Evolutionary conservation across 1,140 invertebrate species (phyloP), one percentile per base, ranked within the genome.

Genomic region (Coelopa frigida): DNA sequence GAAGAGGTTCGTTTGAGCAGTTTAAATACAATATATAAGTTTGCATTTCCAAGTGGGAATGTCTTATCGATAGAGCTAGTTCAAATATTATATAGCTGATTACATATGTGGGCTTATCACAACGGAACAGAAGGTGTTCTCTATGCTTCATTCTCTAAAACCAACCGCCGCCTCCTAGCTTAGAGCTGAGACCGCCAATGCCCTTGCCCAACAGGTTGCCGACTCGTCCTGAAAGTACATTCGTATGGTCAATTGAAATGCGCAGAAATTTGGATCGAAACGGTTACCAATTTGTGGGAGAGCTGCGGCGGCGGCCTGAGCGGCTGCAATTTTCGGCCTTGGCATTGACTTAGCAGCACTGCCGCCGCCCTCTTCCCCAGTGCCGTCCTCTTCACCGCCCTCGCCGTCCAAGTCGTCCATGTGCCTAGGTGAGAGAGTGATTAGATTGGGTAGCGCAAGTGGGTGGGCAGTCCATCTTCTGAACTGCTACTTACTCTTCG

Each of bases 121-220:
- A n/a, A n/a, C n/a, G n/a, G n/a, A n/a, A n/a, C n/a, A n/a, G n/a
- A n/a, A n/a, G n/a, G n/a, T n/a, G n/a, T 38, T 38, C 18, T 15
- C n/a, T n/a, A n/a, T n/a, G n/a, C n/a, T n/a, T n/a, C n/a, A n/a
- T n/a, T n/a, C 27, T 31, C 65, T 76, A 81, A 69, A 82, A 82
- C 79, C 79, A 80, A 62, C 78, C 72, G 31, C 79, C 78, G 60
- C 80, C 80, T 48, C 82, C 81, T 49, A 85, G 76, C 73, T 87
- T 87, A 50, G 81, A 83, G 59, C 83, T 83, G 57, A 87, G 75
- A 50, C 84, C 84, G 55, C 84, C 84, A 54, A 86, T 79, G 50
- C 83, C 81, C 72, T 87, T 87, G 45, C 85, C 84, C 55, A 88
- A 78, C 58, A 88, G 80, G 68, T 81, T 84, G 46, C 84, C 83